These are phyloP conservation scores for Streptopelia turtur DNA, from an alignment of 2,797 vertebrate genomes.

Conservation along the genomic window DNA sequence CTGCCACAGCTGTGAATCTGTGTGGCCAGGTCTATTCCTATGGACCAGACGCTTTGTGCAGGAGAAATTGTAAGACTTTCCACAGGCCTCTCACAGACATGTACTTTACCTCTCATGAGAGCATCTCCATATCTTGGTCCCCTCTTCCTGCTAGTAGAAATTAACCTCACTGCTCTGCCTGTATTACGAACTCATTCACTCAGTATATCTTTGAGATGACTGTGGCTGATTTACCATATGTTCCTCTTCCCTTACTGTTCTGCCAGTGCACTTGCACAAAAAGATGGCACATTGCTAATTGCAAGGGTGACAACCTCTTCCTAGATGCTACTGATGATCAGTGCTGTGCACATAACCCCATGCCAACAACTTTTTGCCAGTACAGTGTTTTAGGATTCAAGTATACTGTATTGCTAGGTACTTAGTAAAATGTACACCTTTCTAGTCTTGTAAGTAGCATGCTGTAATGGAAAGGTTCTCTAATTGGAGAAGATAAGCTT, in stretches of 20 bases:
- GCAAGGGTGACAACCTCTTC: neutral
- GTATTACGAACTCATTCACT: neutral
- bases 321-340: neutral
- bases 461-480: neutral
- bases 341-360: neutral
- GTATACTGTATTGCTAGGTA: neutral
- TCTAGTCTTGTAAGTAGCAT: neutral
- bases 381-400: neutral
- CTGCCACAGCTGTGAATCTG: neutral
- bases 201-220: neutral
- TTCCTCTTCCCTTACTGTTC: neutral
- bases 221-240: neutral
- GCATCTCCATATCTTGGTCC: neutral
- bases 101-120: neutral
- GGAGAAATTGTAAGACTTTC: neutral
- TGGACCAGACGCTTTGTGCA: neutral
- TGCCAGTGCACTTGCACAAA: neutral
- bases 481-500: neutral
- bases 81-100: neutral
- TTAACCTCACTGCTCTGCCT: neutral
- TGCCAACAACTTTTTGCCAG: neutral
- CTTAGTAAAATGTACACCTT: neutral
- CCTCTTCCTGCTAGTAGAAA: neutral
- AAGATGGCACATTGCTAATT: neutral
- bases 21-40: neutral